Base-by-base conservation (phyloP, 1,140 invertebrate species). In the Brachystomella parvula region DNA sequence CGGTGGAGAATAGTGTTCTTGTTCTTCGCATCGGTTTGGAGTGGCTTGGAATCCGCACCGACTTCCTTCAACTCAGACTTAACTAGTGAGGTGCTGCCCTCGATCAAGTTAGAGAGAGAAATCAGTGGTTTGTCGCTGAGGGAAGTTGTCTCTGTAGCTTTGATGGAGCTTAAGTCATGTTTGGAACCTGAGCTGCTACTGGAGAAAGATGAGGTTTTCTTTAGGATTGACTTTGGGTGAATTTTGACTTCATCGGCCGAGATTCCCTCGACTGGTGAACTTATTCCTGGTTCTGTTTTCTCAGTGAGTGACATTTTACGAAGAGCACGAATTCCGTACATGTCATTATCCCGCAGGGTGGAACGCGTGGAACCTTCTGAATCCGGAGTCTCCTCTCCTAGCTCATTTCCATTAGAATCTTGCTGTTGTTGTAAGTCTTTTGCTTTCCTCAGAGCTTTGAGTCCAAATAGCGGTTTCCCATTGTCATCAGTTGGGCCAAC, bases 401-500 rank as follows among this genome's bases (percentile, higher is more conserved):
- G 3, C 6, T 35, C 31, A 47, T 9, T 21, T 3, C 32, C 12
- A 17, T 21, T 12, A 61, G 26, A 29, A 2, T 47, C 33, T 21
- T 44, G 29, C 12, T 60, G 21, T 56, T 72, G 67, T 49, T 72
- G 62, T 33, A 61, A 62, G 31, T 69, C 62, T 68, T 71, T 73
- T n/a, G 71, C 69, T 65, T 73, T 84, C 67, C 86, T 81, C 47
- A 89, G 79, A 39, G 87, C 88, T 74, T 83, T 82, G 59, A 89
- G 81, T 39, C 87, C 88, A 76, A 89, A 89, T 28, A 89, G 78
- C 3, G 87, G 87, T 63, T 82, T 79, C n/a, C 87, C 87, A 71
- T 88, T 83, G 68, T 88, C 86, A 75, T 89, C 88, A 3, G 86
- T 86, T 44, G 89, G 89, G 2, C 87, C 88, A 2, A 88, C 85